A percentile compares a stretch with the other conserved stretches of the same genome.
These are phyloP conservation scores for Aphodius granarius DNA, from an alignment of 2,888 invertebrate species.

Conservation along the genomic window DNA sequence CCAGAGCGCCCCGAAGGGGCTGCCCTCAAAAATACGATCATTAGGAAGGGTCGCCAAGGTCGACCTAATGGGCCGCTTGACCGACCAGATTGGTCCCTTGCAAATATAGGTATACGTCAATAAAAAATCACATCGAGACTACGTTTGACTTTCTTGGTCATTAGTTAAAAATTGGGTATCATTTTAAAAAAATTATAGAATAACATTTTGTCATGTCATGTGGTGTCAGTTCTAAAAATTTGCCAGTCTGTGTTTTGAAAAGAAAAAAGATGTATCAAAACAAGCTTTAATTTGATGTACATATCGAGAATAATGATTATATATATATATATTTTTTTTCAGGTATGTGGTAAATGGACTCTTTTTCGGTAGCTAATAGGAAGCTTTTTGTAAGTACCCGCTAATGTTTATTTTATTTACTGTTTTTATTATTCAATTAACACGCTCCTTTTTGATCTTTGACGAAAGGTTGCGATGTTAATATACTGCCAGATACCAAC, in stretches of 20 bases:
- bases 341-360: not conserved
- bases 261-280: no score
- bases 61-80: not conserved
- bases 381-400: conserved; percentile 28
- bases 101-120: not conserved
- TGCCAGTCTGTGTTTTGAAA: no score
- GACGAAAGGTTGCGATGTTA: not conserved
- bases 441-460: conserved; percentile 6
- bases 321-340: no score
- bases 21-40: not conserved
- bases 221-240: no score
- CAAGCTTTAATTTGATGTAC: no score
- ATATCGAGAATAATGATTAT: no score
- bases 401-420: conserved; percentile 20
- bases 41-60: not conserved
- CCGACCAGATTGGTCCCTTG: not conserved
- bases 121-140: not conserved
- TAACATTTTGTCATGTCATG: no score
- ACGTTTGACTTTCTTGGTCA: not conserved
- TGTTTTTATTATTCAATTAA: conserved; percentile 11
- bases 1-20: not conserved
- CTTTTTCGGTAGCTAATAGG: not conserved
- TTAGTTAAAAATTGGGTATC: not conserved
- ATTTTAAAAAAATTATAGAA: no score
- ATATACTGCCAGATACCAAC: conserved; percentile 1